Evolutionary conservation across 2,113 vertebrate genomes (phyloP).

Genomic region (Lamprologus sp.): DNA sequence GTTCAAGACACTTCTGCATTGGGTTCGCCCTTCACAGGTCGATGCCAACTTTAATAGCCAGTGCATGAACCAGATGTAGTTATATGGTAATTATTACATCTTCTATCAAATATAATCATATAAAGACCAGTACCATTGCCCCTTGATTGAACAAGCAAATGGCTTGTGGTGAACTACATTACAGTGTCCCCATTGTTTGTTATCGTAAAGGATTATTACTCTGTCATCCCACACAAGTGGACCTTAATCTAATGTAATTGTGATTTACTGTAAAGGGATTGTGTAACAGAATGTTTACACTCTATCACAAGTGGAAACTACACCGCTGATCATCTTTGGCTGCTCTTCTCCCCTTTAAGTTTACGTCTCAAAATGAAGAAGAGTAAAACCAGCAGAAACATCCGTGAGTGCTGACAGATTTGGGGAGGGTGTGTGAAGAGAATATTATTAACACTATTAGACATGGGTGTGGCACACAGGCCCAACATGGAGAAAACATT

Average conservation of each 20-base stretch:
- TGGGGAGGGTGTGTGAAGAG: not conserved
- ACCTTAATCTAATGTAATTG: not conserved
- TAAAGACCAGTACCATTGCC: not conserved
- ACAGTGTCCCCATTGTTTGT: not conserved
- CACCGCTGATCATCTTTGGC: not conserved
- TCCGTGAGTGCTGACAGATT: not conserved
- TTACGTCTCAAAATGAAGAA: not conserved
- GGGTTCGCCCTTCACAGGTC: not conserved
- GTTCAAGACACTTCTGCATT: not conserved
- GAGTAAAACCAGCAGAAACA: not conserved
- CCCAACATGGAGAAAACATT: not conserved
- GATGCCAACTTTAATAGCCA: not conserved
- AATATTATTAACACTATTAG: conserved; percentile 42
- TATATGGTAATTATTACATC: not conserved
- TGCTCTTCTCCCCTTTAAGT: not conserved
- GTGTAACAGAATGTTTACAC: not conserved
- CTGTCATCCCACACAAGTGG: not conserved
- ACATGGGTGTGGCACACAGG: conserved; percentile 42
- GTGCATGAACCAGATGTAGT: not conserved
- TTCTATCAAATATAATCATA: not conserved
- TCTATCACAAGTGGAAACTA: not conserved
- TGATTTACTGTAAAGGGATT: no score
- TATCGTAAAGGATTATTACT: not conserved
- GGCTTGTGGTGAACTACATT: not conserved
- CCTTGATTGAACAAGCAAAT: not conserved